Base-by-base conservation (phyloP, 2,888 invertebrate species). In the Lepidonotus clava region DNA sequence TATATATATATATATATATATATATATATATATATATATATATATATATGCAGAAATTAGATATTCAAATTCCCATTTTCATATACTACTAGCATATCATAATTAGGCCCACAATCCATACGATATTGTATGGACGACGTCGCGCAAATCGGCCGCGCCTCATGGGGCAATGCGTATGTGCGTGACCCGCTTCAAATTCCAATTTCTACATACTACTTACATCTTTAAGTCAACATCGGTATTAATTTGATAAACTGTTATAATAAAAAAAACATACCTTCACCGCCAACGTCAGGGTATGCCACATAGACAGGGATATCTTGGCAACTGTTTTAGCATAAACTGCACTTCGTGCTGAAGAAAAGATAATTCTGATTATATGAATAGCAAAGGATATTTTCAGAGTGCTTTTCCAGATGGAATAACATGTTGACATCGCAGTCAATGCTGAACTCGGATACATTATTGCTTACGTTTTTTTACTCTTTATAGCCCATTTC, bases 311-410 rank as follows among this genome's bases (percentile, higher is more conserved):
- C n/a, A 40, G 2, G 38, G 28, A 1, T 2, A 84, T 40, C 18
- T 56, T 28, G 8, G 40, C 67, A 6, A 8, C 24, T 21, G 40
- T 24, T 24, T 61, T 32, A 24, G 24, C 38, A 41, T 84, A 84
- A 24, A 66, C 41, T 1, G 4, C 0, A 66, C 56, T 56, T 38
- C 66, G 67, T 32, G 84, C 84, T 84, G 80, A 28, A 80, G 40
- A 40, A 40, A 80, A 32, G 21, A 8, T 11, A 28, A 66, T 28
- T 28, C 11, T 8, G 8, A 11, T 24, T 66, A 66, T 8, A 66
- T 66, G 24, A 8, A 66, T 66, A 24, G n/a, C 66, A 66, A 8
- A 8, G 28, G 6, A 66, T 66, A 8, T 8, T 46, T 66, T n/a
- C 24, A 66, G 66, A 32, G n/a, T 66, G 11, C 24, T 28, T 24